These are phyloP conservation scores for Microchrysa polita DNA, from an alignment of 2,888 invertebrate species.

Conservation along the genomic window DNA sequence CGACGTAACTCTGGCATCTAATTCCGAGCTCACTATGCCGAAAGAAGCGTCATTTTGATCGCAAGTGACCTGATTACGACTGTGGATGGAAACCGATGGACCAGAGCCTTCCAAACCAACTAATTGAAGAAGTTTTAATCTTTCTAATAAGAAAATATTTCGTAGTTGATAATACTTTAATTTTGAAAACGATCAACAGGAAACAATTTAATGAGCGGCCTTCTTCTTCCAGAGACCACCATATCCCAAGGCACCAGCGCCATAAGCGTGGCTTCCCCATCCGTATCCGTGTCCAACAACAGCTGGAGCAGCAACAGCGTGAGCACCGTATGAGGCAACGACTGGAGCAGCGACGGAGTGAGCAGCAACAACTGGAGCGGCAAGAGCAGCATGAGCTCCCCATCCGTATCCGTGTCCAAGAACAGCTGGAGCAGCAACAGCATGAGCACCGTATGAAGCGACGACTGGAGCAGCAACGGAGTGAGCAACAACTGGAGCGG, in stretches of 20 bases:
- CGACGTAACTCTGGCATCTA: too few relatives aligned
- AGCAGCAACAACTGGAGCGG: neutral
- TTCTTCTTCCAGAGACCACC: constrained; percentile 33
- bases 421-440: constrained; percentile 4
- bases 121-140: too few relatives aligned
- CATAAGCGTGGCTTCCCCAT: constrained; percentile 11
- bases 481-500: neutral
- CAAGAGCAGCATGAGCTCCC: neutral
- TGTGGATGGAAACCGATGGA: too few relatives aligned
- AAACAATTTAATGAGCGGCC: constrained; percentile 27
- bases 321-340: neutral
- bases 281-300: neutral
- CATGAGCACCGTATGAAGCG: too few relatives aligned
- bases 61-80: too few relatives aligned
- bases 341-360: constrained; percentile 6
- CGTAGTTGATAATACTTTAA: too few relatives aligned
- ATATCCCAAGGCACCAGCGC: neutral
- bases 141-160: too few relatives aligned
- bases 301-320: constrained; percentile 22
- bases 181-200: too few relatives aligned
- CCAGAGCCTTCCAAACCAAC: too few relatives aligned
- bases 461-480: neutral
- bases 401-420: constrained; percentile 3
- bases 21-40: too few relatives aligned
- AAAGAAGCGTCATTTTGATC: too few relatives aligned